phyloP scores from a whole-genome alignment of 2,113 vertebrate genomes.

The Pantherophis guttatus region DNA sequence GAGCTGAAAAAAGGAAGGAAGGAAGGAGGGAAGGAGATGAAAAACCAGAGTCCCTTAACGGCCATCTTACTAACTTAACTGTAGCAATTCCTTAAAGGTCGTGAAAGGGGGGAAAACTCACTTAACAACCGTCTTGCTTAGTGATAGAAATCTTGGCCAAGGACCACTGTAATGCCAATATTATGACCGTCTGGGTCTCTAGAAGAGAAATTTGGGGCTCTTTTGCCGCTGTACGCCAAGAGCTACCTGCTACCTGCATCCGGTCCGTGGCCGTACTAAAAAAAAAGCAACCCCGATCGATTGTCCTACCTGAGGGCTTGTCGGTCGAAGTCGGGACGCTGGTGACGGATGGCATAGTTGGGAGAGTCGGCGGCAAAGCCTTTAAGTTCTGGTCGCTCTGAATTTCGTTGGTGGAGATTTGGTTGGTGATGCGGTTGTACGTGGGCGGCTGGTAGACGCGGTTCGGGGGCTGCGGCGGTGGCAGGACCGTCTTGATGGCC shows the following conservation, averaged over 20 bases:
- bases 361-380: slow-evolving; percentile 78
- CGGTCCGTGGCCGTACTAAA: neutral
- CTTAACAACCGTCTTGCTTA: neutral
- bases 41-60: neutral
- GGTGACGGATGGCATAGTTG: slow-evolving; percentile 89
- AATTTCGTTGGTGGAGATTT: slow-evolving; percentile 95
- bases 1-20: too few relatives aligned
- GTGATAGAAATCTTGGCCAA: neutral
- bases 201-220: neutral
- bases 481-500: slow-evolving; percentile 61
- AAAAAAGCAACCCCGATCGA: neutral
- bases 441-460: slow-evolving; percentile 80
- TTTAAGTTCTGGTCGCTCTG: slow-evolving; percentile 95
- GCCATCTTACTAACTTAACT: neutral
- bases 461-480: slow-evolving; percentile 73
- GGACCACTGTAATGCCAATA: neutral
- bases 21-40: neutral
- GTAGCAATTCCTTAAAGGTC: neutral
- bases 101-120: neutral
- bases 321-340: slow-evolving; percentile 86
- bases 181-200: rapidly evolving
- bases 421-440: slow-evolving; percentile 83
- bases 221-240: neutral
- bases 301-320: slow-evolving; percentile 90
- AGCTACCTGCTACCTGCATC: neutral